Base-by-base conservation (phyloP, 2,888 invertebrate genomes). In the Agrotis exclamationis region DNA sequence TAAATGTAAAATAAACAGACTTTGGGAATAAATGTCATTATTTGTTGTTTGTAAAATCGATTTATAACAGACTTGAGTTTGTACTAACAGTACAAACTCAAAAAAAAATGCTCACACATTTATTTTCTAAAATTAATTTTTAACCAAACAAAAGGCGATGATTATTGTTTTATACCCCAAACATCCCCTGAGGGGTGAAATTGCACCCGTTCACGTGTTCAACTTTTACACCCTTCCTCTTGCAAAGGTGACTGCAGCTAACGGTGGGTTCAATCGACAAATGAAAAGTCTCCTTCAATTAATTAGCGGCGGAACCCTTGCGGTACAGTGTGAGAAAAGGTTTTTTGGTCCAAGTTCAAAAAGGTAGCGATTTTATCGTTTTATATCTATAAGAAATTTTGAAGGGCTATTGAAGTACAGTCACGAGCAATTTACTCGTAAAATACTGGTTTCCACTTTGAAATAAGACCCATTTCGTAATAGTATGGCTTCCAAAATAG, bases 221-320 rank as follows among this genome's bases (percentile, higher is more conserved):
- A 73, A 84, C 85, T 85, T 87, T 85, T 85, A 86, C 87, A 85
- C 87, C 87, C 86, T 81, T 66, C 18, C 22, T 24, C 47, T 28
- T 48, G 16, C 69, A 63, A 85, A 79, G 78, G 80, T 80, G 73
- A 75, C 82, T 72, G 74, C 76, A 72, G 66, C 69, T 80, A 76
- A 79, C 69, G 84, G 84, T 87, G 83, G 81, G 81, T 86, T 81
- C 88, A 88, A 89, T 89, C 84, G 88, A 84, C 90, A 89, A 93
- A 93, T 93, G 92, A 92, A 94, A 94, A 94, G 93, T 93, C 90
- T 90, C 87, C 85, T 89, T 86, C 91, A 91, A 94, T 94, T 95
- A 95, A 95, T 94, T 94, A 93, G 85, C 75, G 85, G 69, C 80
- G 81, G 85, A 87, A 86, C 89, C 90, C 88, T 88, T 84, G 88